phyloP scores from a whole-genome alignment of 30 jellyfish, hydroid and myxozoan species.

The Clytia hemisphaerica region DNA sequence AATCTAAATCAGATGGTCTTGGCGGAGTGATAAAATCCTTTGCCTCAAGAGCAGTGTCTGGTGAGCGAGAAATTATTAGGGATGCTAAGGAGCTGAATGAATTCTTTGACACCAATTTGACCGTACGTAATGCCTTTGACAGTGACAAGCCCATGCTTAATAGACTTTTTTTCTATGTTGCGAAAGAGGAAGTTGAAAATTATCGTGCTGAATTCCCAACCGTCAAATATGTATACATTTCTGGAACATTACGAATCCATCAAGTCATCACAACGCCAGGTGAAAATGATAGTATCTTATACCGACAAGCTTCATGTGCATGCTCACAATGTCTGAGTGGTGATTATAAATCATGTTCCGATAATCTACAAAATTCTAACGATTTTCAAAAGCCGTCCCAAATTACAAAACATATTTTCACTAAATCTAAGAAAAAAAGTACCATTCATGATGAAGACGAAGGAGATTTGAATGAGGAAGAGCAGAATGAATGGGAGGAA shows the following conservation, averaged over 20 bases:
- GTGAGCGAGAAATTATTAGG: neutral
- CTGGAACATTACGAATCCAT: neutral
- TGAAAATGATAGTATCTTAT: neutral
- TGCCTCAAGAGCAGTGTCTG: neutral
- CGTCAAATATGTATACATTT: neutral
- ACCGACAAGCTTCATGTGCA: neutral
- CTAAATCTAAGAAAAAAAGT: too few species aligned
- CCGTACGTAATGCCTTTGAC: neutral
- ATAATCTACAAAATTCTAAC: neutral
- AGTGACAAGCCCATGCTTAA: slow-evolving; percentile 5
- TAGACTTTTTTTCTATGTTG: neutral
- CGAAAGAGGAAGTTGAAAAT: neutral
- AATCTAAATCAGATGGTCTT: slow-evolving; percentile 10
- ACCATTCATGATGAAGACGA: neutral
- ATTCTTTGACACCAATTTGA: neutral
- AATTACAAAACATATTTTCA: neutral
- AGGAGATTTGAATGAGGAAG: neutral
- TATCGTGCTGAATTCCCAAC: neutral
- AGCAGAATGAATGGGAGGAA: too few species aligned
- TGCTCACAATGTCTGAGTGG: neutral
- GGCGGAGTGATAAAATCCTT: neutral
- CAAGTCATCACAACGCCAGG: neutral
- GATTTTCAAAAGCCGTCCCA: neutral
- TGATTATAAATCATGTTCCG: neutral
- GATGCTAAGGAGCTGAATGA: neutral